These are phyloP conservation scores for Rhinella marina DNA, from an alignment of 2,797 vertebrate genomes.

Conservation along the genomic window DNA sequence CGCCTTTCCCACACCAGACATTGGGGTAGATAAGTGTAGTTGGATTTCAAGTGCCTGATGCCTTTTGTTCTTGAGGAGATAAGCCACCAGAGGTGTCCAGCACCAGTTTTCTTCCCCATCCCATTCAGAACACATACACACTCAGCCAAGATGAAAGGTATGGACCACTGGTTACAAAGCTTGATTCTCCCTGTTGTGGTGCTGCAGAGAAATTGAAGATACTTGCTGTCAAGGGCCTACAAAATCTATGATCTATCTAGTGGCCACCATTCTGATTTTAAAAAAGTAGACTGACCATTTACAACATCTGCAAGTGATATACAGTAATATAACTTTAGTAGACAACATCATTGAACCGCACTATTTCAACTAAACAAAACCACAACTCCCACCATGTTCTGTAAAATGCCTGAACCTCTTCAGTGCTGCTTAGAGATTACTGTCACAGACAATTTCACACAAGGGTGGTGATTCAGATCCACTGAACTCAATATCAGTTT, in stretches of 20 bases:
- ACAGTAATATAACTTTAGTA: neutral
- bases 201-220: neutral
- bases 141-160: too few relatives aligned
- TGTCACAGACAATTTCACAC: neutral
- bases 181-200: neutral
- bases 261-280: too few relatives aligned
- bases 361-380: neutral
- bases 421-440: neutral
- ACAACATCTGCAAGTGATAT: too few relatives aligned
- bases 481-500: neutral
- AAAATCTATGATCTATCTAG: neutral
- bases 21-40: too few relatives aligned
- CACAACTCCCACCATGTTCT: neutral
- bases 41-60: too few relatives aligned
- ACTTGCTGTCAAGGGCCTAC: neutral
- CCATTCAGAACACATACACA: too few relatives aligned
- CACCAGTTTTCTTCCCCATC: too few relatives aligned
- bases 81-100: too few relatives aligned
- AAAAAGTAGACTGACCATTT: too few relatives aligned
- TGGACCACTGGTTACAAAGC: neutral
- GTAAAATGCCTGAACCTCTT: neutral
- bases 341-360: neutral
- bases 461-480: too few relatives aligned
- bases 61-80: too few relatives aligned
- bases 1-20: too few relatives aligned